Conservation (phyloP, 2,113 vertebrate genomes). For the Callospermophilus lateralis region DNA sequence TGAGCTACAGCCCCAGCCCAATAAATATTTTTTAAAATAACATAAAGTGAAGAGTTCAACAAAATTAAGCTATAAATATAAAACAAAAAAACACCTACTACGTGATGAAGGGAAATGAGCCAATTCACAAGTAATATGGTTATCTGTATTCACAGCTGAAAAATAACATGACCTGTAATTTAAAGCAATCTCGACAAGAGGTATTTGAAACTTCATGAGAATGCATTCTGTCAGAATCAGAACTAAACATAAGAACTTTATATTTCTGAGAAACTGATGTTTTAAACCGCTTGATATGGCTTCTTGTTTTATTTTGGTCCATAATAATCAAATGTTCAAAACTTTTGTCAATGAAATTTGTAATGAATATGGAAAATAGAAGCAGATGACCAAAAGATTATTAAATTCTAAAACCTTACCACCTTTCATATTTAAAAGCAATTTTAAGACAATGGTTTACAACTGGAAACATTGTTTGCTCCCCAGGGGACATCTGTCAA, state of each 20-base stretch:
- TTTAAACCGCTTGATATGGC: neutral
- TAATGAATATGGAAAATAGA: constrained; percentile 15
- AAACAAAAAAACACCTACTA: neutral
- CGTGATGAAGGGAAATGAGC: neutral
- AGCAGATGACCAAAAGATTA: neutral
- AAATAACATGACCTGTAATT: neutral
- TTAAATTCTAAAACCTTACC: constrained; percentile 45
- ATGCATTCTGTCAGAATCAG: neutral
- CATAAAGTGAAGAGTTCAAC: neutral
- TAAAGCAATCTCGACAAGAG: neutral
- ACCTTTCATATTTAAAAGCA: neutral
- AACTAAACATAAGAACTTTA: neutral
- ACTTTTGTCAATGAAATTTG: neutral
- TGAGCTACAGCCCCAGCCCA: too few relatives aligned
- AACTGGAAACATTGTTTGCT: neutral
- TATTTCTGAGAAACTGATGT: neutral
- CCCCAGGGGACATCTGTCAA: neutral
- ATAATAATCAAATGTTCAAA: constrained; percentile 8
- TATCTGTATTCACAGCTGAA: neutral
- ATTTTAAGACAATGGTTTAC: constrained; percentile 4
- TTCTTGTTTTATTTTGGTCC: neutral
- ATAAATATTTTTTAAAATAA: neutral
- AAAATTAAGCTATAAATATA: neutral
- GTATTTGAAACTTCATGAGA: constrained; percentile 24
- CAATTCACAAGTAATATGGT: neutral